phyloP scores from a whole-genome alignment of 2,888 invertebrate genomes.

The Fissipunctia ypsillon region DNA sequence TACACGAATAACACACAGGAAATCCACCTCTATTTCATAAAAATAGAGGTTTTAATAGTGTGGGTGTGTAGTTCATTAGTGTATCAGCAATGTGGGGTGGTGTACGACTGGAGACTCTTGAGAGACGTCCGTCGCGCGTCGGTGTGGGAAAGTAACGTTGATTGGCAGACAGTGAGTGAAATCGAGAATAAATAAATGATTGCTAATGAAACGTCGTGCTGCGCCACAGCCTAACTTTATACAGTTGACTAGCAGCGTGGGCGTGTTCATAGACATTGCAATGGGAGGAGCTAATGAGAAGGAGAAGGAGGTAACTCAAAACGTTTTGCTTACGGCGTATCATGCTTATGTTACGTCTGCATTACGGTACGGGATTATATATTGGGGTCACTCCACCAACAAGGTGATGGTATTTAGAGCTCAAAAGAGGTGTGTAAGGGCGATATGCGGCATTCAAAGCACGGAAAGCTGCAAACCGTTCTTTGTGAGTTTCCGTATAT shows the following conservation, averaged over 20 bases:
- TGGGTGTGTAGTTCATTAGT: constrained; percentile 41
- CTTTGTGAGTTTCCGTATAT: no score
- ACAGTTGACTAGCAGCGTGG: constrained; percentile 13
- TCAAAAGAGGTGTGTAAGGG: no score
- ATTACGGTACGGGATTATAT: no score
- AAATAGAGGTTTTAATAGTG: constrained; percentile 28
- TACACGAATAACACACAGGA: constrained; percentile 14
- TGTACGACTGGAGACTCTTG: constrained; percentile 25
- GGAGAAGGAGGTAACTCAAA: no score
- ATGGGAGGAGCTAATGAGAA: constrained; percentile 22
- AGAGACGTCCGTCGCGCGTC: constrained; percentile 1
- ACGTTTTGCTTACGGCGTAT: no score
- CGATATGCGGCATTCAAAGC: no score
- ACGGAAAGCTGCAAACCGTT: no score
- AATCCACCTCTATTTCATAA: constrained; percentile 38
- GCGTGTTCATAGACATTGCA: constrained; percentile 2
- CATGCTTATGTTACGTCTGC: no score
- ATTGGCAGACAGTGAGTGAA: constrained; percentile 64
- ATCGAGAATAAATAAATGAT: constrained; percentile 66
- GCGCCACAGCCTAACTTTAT: constrained; percentile 35
- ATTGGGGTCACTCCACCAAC: no score
- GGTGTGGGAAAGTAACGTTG: constrained; percentile 58
- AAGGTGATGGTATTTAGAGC: no score
- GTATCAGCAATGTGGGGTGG: constrained; percentile 29
- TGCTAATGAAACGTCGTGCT: constrained; percentile 49